Evolutionary conservation across 2,113 vertebrate species (phyloP), one percentile per base, ranked within the genome.

Genomic region (Dolichallabes microphthalmus): DNA sequence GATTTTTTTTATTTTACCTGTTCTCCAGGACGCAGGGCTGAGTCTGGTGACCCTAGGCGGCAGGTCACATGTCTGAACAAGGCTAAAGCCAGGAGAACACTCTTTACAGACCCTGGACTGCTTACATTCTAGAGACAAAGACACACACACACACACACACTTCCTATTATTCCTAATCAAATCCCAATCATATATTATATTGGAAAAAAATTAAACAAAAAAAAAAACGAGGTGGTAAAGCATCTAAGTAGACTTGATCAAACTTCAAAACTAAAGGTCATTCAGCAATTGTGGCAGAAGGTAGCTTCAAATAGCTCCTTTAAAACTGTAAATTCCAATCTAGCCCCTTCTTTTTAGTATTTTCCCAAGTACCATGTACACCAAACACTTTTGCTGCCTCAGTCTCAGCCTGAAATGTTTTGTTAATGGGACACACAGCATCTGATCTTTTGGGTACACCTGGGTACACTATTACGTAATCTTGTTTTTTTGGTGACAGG

Each of bases 31-130:
- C 0, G 83, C 1, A 86, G 0, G 13, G 1, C 85, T 69, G 0
- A 0, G 22, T 93, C 91, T 60, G 87, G 22, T 45, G 82, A 91
- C 25, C 10, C 86, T 61, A 90, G 88, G 81, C 82, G 84, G 82
- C 91, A 92, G 84, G 94, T 94, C 88, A 95, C 87, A 57, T 91
- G 91, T 86, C 92, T 93, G 80, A 93, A 95, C 66, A 94, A 9
- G 4, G 92, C 93, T 85, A 95, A 85, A 6, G 88, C 85, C 79
- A 95, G 77, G 6, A 93, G 84, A 64, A 90, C 75, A 66, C 45
- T 53, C 30, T 79, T 64, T 22, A 73, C 20, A 13, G 82, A 66
- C 64, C 64, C 66, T 25, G 86, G 82, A 4, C 63, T 75, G 8
- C 15, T 73, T 78, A 89, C 84, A 53, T 83, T 87, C 94, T 94